Conservation (phyloP, 2,888 invertebrate genomes). For the Meganola albula region DNA sequence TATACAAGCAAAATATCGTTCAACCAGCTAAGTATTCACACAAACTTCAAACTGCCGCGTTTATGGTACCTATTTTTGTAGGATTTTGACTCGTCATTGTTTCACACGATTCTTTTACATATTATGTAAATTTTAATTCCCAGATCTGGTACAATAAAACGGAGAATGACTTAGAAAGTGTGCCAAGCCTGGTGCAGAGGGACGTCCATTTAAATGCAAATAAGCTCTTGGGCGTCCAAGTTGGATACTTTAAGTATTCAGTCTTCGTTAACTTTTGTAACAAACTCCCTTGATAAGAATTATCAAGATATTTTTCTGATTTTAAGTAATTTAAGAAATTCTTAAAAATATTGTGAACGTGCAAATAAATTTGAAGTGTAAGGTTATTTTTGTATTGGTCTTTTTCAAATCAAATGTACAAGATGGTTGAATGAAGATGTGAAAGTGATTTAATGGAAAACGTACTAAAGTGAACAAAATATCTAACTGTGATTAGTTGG, state of each 20-base stretch:
- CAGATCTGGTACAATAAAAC: conserved; percentile 19
- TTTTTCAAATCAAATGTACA: no score
- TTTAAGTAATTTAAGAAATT: no score
- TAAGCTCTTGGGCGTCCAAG: conserved; percentile 37
- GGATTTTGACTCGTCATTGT: not conserved
- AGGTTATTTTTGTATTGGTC: not conserved
- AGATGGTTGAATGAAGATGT: no score
- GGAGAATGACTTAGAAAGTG: conserved; percentile 59
- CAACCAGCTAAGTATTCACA: no score
- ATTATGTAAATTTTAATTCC: conserved; percentile 24
- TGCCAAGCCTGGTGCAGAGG: conserved; percentile 38
- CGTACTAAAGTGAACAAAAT: no score
- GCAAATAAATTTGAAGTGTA: not conserved
- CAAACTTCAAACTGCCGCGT: no score
- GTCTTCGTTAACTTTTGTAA: conserved; percentile 21
- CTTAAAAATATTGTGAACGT: no score
- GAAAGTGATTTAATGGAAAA: no score
- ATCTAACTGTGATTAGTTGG: no score
- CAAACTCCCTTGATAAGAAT: conserved; percentile 20
- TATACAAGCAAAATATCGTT: no score
- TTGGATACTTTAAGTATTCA: conserved; percentile 27
- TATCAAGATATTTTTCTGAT: no score
- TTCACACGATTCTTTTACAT: conserved; percentile 8
- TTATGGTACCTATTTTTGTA: no score
- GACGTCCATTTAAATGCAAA: conserved; percentile 64